These are phyloP conservation scores for Rhinichthys klamathensis DNA, from an alignment of 2,113 vertebrate species.

Conservation along the genomic window DNA sequence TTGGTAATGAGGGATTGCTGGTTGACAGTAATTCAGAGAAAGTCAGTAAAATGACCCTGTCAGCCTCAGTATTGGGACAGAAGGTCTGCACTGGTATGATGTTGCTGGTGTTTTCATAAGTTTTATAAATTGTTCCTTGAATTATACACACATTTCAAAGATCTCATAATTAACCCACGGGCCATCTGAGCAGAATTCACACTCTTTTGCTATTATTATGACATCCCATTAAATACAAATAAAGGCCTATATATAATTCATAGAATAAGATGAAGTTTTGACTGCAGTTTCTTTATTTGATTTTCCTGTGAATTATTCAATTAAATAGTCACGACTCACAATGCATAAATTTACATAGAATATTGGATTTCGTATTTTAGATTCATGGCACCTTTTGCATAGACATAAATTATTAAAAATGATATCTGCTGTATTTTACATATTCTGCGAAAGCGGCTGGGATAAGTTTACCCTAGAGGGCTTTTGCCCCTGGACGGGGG, in stretches of 20 bases:
- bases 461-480: not conserved
- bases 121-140: not conserved
- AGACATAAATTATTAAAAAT: conserved; percentile 5
- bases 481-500: not conserved
- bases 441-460: not conserved
- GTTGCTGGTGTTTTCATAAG: not conserved
- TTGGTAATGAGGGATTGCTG: not conserved
- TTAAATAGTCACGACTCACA: not conserved
- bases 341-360: conserved; percentile 12
- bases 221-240: not conserved
- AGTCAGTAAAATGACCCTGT: not conserved
- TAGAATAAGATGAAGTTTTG: not conserved
- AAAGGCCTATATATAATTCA: not conserved
- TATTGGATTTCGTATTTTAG: not conserved
- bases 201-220: conserved; percentile 1
- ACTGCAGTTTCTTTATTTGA: not conserved
- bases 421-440: not conserved
- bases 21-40: not conserved
- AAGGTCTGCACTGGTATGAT: not conserved
- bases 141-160: not conserved
- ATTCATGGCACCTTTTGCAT: conserved; percentile 1
- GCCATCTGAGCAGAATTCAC: not conserved
- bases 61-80: not conserved
- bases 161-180: not conserved
- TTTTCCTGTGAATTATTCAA: not conserved